phyloP scores from a whole-genome alignment of 2,113 vertebrate genomes.

The Macroglossus sobrinus region DNA sequence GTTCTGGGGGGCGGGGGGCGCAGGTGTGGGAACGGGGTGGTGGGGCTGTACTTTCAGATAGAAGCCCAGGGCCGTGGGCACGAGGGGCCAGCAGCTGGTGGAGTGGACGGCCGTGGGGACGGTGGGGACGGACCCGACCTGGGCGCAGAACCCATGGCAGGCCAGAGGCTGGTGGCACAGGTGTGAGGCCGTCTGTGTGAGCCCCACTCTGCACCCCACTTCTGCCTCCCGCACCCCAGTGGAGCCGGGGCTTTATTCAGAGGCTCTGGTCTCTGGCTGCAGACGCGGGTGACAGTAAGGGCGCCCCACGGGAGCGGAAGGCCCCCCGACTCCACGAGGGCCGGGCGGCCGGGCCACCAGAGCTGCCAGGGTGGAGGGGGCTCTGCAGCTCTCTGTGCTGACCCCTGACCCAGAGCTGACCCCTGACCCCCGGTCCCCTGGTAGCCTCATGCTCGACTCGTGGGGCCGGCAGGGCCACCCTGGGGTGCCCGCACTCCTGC shows the following conservation, averaged over 20 bases:
- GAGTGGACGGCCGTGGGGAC: background rate
- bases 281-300: background rate
- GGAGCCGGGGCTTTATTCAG: too few relatives aligned
- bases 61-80: background rate
- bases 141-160: accelerated
- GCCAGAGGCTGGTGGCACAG: background rate
- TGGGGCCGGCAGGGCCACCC: background rate
- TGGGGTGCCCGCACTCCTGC: too few relatives aligned
- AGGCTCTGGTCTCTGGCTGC: background rate
- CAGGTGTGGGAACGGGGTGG: too few relatives aligned
- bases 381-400: background rate
- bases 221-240: background rate
- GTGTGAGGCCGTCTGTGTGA: background rate
- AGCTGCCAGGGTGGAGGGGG: background rate
- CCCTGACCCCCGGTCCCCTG: background rate
- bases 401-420: background rate
- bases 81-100: background rate
- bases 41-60: background rate
- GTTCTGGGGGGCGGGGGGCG: background rate
- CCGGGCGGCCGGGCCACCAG: background rate
- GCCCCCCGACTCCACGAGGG: background rate
- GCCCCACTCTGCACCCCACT: background rate
- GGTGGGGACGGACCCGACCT: accelerated
- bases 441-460: background rate
- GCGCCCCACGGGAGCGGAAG: background rate